A percentile compares a stretch with the other conserved stretches of the same genome.
Conservation (phyloP, 2,797 vertebrate genomes). For the Scleropages formosus region DNA sequence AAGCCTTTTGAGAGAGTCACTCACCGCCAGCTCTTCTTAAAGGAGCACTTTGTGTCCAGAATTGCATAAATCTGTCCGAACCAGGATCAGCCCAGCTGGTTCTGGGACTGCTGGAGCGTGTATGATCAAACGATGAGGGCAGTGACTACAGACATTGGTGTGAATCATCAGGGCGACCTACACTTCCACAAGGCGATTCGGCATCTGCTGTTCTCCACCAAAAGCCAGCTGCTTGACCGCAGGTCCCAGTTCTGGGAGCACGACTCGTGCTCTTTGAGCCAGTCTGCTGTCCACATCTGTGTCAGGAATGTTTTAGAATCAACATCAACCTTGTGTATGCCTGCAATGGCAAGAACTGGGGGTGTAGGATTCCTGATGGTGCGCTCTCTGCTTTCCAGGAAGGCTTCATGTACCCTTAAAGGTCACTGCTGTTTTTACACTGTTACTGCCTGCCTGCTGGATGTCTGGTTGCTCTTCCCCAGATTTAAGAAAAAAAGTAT, state of each 20-base stretch:
- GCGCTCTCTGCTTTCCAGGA: neutral
- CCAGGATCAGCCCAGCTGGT: neutral
- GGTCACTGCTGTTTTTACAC: neutral
- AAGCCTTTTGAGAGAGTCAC: neutral
- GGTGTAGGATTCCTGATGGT: too few species aligned
- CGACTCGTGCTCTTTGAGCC: neutral
- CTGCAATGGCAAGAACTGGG: too few species aligned
- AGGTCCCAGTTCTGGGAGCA: neutral
- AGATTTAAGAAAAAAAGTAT: neutral
- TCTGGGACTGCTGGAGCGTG: neutral
- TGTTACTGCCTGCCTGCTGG: neutral
- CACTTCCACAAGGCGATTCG: neutral
- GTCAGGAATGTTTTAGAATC: too few species aligned
- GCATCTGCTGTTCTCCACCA: neutral
- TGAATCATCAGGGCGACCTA: neutral
- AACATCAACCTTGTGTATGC: too few species aligned
- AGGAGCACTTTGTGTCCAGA: neutral
- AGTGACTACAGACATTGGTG: too few species aligned
- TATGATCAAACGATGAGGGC: neutral
- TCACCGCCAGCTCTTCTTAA: neutral
- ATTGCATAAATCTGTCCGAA: constrained; percentile 14
- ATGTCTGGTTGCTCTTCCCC: neutral
- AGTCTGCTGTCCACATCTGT: neutral
- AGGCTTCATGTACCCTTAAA: neutral
- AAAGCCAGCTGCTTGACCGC: neutral